Conservation (phyloP, 2,113 vertebrate genomes). For the Boulengeromyrus knoepffleri region DNA sequence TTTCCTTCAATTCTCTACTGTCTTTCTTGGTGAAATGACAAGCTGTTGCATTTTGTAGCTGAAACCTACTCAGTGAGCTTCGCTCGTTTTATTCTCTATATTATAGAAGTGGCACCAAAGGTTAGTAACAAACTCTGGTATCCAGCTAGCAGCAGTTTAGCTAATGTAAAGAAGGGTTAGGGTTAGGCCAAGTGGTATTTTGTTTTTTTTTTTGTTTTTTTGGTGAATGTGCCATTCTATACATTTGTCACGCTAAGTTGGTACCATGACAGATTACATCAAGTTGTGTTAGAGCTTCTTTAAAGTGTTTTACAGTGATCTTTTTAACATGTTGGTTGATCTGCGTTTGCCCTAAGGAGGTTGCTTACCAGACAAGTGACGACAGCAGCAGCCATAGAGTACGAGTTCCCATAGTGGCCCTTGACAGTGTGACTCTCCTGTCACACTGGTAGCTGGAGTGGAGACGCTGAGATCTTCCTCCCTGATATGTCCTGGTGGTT, state of each 20-base stretch:
- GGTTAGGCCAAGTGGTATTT: background rate
- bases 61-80: background rate
- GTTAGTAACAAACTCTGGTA: background rate
- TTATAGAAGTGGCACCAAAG: background rate
- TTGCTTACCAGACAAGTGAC: background rate
- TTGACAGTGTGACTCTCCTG: background rate
- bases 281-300: background rate
- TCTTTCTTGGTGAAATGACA: background rate
- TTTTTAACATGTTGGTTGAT: background rate
- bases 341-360: background rate
- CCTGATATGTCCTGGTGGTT: background rate
- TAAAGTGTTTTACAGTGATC: background rate
- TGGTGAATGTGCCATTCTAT: background rate
- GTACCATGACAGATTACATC: background rate
- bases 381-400: background rate
- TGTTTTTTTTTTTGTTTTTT: background rate
- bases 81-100: background rate
- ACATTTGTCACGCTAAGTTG: background rate
- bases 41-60: background rate
- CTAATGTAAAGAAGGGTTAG: background rate
- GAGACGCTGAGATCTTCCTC: background rate
- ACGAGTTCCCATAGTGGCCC: background rate
- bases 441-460: background rate
- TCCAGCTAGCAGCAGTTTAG: background rate
- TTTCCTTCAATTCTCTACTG: slow-evolving; percentile 23